Evolutionary conservation across 2,113 vertebrate genomes (phyloP).

Genomic region (Tylochromis polylepis): DNA sequence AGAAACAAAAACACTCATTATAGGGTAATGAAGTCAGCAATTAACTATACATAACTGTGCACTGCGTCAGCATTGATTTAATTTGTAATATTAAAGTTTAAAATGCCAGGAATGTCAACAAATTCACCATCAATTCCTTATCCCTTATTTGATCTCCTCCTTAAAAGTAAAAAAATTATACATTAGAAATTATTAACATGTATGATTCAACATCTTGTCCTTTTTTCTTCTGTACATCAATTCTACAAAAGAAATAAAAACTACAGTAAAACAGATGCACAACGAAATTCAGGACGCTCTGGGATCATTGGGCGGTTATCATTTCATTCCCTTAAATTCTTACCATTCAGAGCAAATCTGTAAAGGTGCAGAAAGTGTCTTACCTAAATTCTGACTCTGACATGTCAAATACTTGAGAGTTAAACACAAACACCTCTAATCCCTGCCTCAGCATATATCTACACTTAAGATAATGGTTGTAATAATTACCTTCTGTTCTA

Average conservation of each 20-base stretch:
- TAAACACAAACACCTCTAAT: not conserved
- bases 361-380: not conserved
- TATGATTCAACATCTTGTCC: not conserved
- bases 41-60: not conserved
- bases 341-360: not conserved
- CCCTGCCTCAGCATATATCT: not conserved
- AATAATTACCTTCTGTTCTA: not conserved
- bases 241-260: not conserved
- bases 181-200: not conserved
- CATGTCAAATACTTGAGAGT: not conserved
- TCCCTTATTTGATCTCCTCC: not conserved
- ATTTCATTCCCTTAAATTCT: not conserved
- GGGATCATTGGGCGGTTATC: not conserved
- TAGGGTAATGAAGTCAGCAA: not conserved
- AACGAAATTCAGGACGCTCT: not conserved
- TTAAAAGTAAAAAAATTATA: not conserved
- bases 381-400: not conserved
- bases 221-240: not conserved
- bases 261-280: not conserved
- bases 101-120: not conserved
- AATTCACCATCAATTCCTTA: not conserved
- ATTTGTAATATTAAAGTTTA: not conserved
- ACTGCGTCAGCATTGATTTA: not conserved
- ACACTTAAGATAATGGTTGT: not conserved
- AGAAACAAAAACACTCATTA: not conserved